Base-by-base conservation (phyloP, 2,888 invertebrate species). In the Dermolepida albohirtum region DNA sequence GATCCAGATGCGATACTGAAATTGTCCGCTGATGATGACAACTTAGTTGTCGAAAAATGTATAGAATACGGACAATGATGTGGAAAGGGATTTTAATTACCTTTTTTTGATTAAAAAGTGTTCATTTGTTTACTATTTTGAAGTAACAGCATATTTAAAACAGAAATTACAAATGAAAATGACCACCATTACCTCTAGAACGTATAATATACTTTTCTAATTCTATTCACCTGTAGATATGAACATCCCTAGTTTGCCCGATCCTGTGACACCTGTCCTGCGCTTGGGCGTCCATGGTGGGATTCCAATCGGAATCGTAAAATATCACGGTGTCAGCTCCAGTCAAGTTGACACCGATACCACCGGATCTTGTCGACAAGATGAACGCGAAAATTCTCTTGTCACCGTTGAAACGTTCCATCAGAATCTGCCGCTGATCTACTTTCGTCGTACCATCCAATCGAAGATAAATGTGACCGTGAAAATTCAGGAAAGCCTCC, bases 261-360 rank as follows among this genome's bases (percentile, higher is more conserved):
- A 99, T 99, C 78, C 99, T 90, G 87, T 99, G 99, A 84, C 98
- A 98, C 75, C 97, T 89, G 86, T 96, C 96, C 84, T 95, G 95
- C 72, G 95, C 96, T 83, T 96, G 96, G 70, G 98, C 98, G 86
- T 99, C 99, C 98, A 99, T 98, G 5, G 98, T 98, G 59, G 98
- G 98, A 88, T 98, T 98, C 98, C 98, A 98, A 85, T 98, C 98
- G 71, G 97, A 97, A 86, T 99, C 99, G 84, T 99, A 99, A 87
- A 99, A 99, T 82, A 99, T 94, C 75, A 99, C 98, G 76, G 97
- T 96, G 86, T 99, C 99, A 50, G 99, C 99, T 73, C 98, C 99
- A 39, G 98, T 98, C 74, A 99, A 88, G 87, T 99, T 99, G 55
- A 99, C 95, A 65, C 99, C 98, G 51, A 99, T 92, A 78, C 98